Base-by-base conservation (phyloP, 2,888 invertebrate genomes). In the Hydroisotoma schaefferi region DNA sequence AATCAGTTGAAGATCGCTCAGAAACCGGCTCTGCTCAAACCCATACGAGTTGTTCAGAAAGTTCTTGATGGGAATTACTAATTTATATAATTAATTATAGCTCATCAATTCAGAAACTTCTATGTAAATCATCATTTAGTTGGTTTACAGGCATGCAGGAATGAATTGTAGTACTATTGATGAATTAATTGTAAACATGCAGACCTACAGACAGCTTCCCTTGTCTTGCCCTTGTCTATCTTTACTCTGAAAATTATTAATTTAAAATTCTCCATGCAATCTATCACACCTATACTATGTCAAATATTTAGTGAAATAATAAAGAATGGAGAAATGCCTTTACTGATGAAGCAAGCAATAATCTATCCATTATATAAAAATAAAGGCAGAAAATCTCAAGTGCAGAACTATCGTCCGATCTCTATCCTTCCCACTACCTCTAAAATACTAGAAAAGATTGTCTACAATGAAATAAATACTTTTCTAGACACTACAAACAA, bases 381-480 rank as follows among this genome's bases (percentile, higher is more conserved):
- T 20, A 59, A 54, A 38, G 54, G 54, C 10, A 25, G 43, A 12
- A 2, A n/a, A 25, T 15, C 18, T 8, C 20, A 1, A 20, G 2
- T n/a, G 4, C 3, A 26, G 23, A 57, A 52, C n/a, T 57, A 57
- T 20, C 18, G 57, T 5, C 57, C 57, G 2, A 57, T 57, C 2
- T 52, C 43, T n/a, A 43, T 57, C 38, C 37, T 26, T 2, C 26
- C 29, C 1, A 23, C 57, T 1, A 12, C 27, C 23, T 29, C 43
- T 28, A 38, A 57, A 57, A 43, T 43, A 12, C 18, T 57, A 2
- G 57, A 57, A 22, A 51, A 40, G 29, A 43, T 43, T 12, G 12
- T 51, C 1, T 43, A 51, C 28, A 12, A 22, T 20, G 22, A 22
- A 2, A 6, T 57, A 1, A 40, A 27, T 2, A 22, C 1, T 1